Conservation (phyloP, 2,888 invertebrate species). For the Eurytoma californica region DNA sequence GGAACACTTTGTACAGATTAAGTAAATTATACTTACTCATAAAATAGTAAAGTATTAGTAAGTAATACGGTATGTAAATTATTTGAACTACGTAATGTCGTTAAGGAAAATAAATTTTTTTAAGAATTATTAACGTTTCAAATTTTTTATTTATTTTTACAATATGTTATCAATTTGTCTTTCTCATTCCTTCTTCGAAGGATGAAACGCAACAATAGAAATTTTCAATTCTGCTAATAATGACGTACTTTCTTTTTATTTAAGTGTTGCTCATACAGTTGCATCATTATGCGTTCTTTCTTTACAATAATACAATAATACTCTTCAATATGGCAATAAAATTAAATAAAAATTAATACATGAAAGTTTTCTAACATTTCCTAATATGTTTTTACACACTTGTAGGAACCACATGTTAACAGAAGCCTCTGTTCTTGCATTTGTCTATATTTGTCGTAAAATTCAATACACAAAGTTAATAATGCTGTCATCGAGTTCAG, state of each 20-base stretch:
- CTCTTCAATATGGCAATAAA: conserved; percentile 14
- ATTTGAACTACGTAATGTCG: conserved; percentile 11
- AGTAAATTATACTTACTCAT: conserved; percentile 40
- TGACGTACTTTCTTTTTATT: conserved; percentile 41
- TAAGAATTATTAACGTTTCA: conserved; percentile 42
- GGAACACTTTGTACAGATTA: conserved; percentile 19
- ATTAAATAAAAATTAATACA: conserved; percentile 50
- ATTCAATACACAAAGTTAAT: conserved; percentile 49
- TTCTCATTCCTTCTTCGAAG: conserved; percentile 28
- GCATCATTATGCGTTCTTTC: conserved; percentile 14
- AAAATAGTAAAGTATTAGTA: conserved; percentile 33
- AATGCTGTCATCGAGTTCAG: conserved; percentile 41
- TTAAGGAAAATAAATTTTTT: conserved; percentile 30
- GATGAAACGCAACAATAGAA: conserved; percentile 37
- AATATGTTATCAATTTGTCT: conserved; percentile 34
- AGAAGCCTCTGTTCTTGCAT: conserved; percentile 46
- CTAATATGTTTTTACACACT: conserved; percentile 48
- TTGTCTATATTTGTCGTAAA: conserved; percentile 33
- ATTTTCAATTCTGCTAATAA: conserved; percentile 37
- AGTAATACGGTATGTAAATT: conserved; percentile 22
- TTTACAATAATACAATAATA: conserved; percentile 27
- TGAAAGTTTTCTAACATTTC: conserved; percentile 45
- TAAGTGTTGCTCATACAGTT: conserved; percentile 34
- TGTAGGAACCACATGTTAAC: conserved; percentile 55
- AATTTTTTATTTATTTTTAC: conserved; percentile 54